Base-by-base conservation (phyloP, 2,888 invertebrate species). In the Lumbricus terrestris region DNA sequence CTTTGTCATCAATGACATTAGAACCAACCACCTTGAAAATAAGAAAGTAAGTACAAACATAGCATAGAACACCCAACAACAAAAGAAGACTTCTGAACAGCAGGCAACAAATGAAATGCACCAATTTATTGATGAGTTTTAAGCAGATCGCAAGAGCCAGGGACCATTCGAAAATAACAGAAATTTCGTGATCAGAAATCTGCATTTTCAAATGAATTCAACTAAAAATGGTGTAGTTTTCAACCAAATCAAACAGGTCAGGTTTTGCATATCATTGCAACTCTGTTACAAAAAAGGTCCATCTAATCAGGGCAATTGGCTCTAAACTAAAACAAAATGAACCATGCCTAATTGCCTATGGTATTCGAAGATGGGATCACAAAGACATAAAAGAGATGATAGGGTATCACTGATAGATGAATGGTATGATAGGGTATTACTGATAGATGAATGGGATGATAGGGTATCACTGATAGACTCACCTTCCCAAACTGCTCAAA, bases 401-500 rank as follows among this genome's bases (percentile, higher is more conserved):
- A 40, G 16, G 13, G 40, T 16, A 40, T 11, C 40, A 40, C n/a
- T n/a, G n/a, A n/a, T n/a, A n/a, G n/a, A 13, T 13, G 16, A 13
- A 40, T 40, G 40, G 40, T n/a, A n/a, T n/a, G n/a, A n/a, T n/a
- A n/a, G n/a, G 23, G 23, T 47, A 47, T 4, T 16, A n/a, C 8
- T 69, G 29, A 54, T 23, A 23, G 29, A 54, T n/a, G 13, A 3
- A 69, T 15, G 1, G 29, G 29, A 69, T 69, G 29, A 69, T 6
- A 69, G 69, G 23, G 69, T 4, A 29, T n/a, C 29, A n/a, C 29
- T n/a, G n/a, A 69, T n/a, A 29, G 13, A 69, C 54, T 90, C 96
- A 99, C 99, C 97, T 98, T 98, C 96, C 99, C 99, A 96, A 98
- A 99, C 96, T 99, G 98, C 96, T 98, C 98, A 96, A 99, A 99